phyloP scores from a whole-genome alignment of 2,113 vertebrate genomes.

The Lathamus discolor region DNA sequence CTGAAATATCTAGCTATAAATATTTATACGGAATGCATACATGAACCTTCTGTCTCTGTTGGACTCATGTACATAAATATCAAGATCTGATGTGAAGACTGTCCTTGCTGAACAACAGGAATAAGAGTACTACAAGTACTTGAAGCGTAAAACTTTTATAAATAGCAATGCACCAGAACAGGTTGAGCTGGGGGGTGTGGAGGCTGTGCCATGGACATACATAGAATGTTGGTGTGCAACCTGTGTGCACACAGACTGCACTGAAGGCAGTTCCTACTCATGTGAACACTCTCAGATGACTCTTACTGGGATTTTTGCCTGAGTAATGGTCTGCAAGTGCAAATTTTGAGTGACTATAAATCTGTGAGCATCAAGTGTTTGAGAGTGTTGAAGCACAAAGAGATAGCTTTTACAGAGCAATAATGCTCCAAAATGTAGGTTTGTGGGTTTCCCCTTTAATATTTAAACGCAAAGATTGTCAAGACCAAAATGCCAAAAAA shows the following conservation, averaged over 20 bases:
- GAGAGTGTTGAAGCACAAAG: neutral
- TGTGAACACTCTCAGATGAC: neutral
- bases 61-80: neutral
- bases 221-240: neutral
- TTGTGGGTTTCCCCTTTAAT: constrained; percentile 29
- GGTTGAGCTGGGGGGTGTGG: neutral
- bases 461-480: neutral
- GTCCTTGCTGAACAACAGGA: neutral
- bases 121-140: neutral
- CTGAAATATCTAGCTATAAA: neutral
- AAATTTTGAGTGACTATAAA: neutral
- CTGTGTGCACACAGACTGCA: neutral
- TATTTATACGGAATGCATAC: neutral
- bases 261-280: neutral
- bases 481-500: neutral
- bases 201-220: neutral
- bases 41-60: neutral
- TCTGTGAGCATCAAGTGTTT: neutral
- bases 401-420: neutral
- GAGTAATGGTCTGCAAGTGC: neutral
- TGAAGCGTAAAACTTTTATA: neutral
- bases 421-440: neutral
- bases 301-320: neutral
- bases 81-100: neutral
- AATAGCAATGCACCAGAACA: neutral